Conservation (phyloP, 2,888 invertebrate genomes). For the Drosophila picticornis region DNA sequence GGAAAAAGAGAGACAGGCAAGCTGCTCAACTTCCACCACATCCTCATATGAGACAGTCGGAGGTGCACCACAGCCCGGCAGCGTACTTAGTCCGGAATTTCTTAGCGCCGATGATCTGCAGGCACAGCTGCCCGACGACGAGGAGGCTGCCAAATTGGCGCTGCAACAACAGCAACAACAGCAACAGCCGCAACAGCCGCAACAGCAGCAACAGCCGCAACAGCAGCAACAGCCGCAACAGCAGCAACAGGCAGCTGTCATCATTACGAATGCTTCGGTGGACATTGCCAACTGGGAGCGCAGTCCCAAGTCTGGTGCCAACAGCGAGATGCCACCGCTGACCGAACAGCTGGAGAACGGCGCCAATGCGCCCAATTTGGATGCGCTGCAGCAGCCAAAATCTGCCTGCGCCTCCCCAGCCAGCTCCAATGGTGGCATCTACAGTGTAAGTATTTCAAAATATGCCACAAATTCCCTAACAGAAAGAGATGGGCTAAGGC, state of each 20-base stretch:
- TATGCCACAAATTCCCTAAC: neutral
- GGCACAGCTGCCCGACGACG: constrained; percentile 74
- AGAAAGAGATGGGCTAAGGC: neutral
- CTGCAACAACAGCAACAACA: constrained; percentile 86
- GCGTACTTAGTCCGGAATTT: constrained; percentile 81
- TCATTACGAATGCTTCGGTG: constrained; percentile 90
- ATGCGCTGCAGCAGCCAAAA: constrained; percentile 85
- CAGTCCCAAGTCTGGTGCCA: constrained; percentile 84
- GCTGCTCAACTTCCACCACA: constrained; percentile 83
- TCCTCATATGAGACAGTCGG: constrained; percentile 85
- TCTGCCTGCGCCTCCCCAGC: constrained; percentile 93
- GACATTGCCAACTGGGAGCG: constrained; percentile 86
- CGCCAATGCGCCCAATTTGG: constrained; percentile 53
- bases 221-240: constrained; percentile 86
- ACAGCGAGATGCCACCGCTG: constrained; percentile 87
- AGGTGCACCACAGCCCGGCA: constrained; percentile 67
- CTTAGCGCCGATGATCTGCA: constrained; percentile 86
- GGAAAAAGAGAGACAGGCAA: constrained; percentile 42
- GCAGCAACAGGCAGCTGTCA: constrained; percentile 89
- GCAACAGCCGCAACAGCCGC: constrained; percentile 85
- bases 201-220: constrained; percentile 87
- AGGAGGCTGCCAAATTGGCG: constrained; percentile 35
- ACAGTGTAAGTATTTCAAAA: constrained; percentile 88
- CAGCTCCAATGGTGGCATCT: constrained; percentile 96
- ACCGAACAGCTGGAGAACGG: constrained; percentile 86